Evolutionary conservation across 2,888 invertebrate species (phyloP).

Genomic region (Hirtodrosophila trivittata): DNA sequence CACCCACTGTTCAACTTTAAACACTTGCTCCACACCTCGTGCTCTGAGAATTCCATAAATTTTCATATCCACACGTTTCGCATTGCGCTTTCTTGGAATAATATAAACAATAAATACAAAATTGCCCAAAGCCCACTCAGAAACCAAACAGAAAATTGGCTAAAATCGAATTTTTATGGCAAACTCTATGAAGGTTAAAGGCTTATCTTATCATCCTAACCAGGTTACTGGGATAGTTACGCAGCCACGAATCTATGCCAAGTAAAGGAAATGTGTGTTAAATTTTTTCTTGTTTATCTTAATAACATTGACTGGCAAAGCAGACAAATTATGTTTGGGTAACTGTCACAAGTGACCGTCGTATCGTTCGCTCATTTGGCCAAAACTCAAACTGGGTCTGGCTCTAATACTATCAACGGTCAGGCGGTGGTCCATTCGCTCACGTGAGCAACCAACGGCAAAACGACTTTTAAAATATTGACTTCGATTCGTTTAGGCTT

Average conservation of each 20-base stretch:
- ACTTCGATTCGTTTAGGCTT: conserved; percentile 39
- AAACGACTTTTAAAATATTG: conserved; percentile 70
- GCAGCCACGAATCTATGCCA: background rate
- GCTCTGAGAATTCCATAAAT: conserved; percentile 16
- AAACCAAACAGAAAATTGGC: background rate
- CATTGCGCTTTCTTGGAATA: conserved; percentile 3
- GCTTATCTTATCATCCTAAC: conserved; percentile 51
- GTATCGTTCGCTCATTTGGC: conserved; percentile 58
- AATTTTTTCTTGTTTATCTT: conserved; percentile 16
- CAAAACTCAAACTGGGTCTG: conserved; percentile 19
- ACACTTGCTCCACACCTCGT: conserved; percentile 5
- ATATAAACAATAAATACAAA: conserved; percentile 18
- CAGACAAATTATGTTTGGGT: conserved; percentile 69
- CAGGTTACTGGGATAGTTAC: conserved; percentile 3
- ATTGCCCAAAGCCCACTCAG: conserved; percentile 9
- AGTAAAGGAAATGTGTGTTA: background rate
- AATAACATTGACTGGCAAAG: conserved; percentile 41
- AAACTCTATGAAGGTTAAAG: background rate
- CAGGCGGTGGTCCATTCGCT: conserved; percentile 16
- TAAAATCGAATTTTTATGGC: background rate
- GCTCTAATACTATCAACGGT: conserved; percentile 14
- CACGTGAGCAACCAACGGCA: conserved; percentile 47
- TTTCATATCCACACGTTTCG: conserved; percentile 3
- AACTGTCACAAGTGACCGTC: conserved; percentile 54
- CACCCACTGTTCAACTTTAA: conserved; percentile 30